phyloP scores from a whole-genome alignment of 2,113 vertebrate species.

The Syngnathoides biaculeatus region DNA sequence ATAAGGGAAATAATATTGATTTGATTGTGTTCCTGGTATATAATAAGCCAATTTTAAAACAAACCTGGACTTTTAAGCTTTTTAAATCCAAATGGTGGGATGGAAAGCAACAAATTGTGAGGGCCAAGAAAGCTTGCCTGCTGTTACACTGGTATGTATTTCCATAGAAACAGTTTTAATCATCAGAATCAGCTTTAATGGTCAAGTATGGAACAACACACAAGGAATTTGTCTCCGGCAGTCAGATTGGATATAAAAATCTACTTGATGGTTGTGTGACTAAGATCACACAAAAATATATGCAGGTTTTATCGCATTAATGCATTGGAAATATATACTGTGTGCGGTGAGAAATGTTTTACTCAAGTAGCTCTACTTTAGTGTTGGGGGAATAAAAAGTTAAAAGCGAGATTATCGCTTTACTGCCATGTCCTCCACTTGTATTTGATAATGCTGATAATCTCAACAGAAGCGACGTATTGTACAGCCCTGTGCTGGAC shows the following conservation, averaged over 20 bases:
- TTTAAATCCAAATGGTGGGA: conserved; percentile 8
- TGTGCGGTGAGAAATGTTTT: conserved; percentile 32
- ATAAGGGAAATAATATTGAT: neutral
- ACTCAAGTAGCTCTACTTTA: conserved; percentile 14
- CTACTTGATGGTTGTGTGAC: neutral
- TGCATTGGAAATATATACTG: conserved; percentile 53
- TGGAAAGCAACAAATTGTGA: conserved; percentile 36
- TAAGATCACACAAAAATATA: neutral
- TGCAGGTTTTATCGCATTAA: neutral
- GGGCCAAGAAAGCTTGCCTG: conserved; percentile 47
- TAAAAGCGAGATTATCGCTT: neutral
- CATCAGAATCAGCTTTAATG: too few species aligned
- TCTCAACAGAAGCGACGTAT: conserved; percentile 79
- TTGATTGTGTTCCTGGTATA: neutral
- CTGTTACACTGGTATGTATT: conserved; percentile 58
- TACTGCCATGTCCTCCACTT: conserved; percentile 28
- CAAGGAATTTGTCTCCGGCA: too few species aligned
- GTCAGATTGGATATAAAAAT: neutral
- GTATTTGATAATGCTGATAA: conserved; percentile 65
- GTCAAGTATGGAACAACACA: too few species aligned
- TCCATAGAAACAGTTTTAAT: conserved; percentile 28
- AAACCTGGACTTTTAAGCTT: neutral
- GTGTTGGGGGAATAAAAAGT: conserved; percentile 10
- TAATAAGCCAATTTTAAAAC: neutral
- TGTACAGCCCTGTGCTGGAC: conserved; percentile 76